Percentiles rank a stretch among this genome's conserved stretches.
Evolutionary conservation across 1,140 invertebrate genomes (phyloP).

Genomic region (Lineus longissimus): DNA sequence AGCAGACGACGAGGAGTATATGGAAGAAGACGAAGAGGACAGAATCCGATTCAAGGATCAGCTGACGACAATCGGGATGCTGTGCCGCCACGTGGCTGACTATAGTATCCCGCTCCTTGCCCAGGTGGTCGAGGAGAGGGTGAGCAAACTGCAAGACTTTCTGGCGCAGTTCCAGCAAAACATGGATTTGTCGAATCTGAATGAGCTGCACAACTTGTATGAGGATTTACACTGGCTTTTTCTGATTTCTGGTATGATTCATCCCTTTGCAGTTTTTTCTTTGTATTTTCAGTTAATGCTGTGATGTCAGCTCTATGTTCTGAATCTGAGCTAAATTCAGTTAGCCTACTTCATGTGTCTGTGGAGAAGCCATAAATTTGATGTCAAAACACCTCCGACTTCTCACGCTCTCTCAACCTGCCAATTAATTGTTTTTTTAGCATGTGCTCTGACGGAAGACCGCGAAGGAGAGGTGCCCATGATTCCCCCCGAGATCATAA

Average conservation of each 20-base stretch:
- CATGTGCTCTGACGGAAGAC: conserved; percentile 67
- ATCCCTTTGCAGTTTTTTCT: neutral
- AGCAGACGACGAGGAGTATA: conserved; percentile 61
- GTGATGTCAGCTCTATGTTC: no score
- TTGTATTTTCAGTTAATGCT: neutral
- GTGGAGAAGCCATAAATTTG: no score
- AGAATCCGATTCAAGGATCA: conserved; percentile 67
- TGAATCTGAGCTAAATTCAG: neutral
- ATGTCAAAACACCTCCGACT: no score
- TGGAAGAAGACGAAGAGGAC: conserved; percentile 69
- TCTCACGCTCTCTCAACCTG: no score
- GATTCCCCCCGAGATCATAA: conserved; percentile 73
- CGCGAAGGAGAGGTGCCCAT: conserved; percentile 71
- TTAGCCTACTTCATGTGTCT: no score
- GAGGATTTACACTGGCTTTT: conserved; percentile 89
- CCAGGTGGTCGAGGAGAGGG: conserved; percentile 63
- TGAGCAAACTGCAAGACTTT: conserved; percentile 61
- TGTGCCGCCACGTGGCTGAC: conserved; percentile 53
- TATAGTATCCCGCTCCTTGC: conserved; percentile 33
- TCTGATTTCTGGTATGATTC: conserved; percentile 66
- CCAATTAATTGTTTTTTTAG: conserved; percentile 51
- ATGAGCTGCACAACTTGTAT: conserved; percentile 51
- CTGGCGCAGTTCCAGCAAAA: conserved; percentile 60
- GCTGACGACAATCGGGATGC: conserved; percentile 64
- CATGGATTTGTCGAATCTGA: no score